These are phyloP conservation scores for Lepus europaeus DNA, from an alignment of 2,113 vertebrate genomes.

Conservation along the genomic window DNA sequence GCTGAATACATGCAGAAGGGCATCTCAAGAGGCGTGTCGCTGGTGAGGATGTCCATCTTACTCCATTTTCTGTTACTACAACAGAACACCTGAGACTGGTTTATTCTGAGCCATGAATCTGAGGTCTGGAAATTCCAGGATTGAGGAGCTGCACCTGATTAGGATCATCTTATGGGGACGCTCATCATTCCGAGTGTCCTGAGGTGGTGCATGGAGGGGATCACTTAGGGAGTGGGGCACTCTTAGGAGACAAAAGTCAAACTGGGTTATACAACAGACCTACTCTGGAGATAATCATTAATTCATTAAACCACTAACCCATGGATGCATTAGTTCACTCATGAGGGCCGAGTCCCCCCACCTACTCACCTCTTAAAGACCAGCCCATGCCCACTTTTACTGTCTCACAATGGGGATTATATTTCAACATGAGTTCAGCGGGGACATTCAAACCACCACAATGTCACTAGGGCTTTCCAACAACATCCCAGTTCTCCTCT, in stretches of 20 bases:
- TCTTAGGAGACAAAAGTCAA: not conserved
- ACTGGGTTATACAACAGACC: not conserved
- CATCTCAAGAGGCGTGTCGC: not conserved
- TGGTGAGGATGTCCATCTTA: not conserved
- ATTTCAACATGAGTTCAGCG: not conserved
- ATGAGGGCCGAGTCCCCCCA: not conserved
- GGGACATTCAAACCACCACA: not conserved
- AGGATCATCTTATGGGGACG: not conserved
- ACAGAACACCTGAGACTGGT: not conserved
- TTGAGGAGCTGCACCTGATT: not conserved
- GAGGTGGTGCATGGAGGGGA: not conserved
- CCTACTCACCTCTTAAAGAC: not conserved
- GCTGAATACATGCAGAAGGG: too few species aligned
- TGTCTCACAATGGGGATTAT: not conserved
- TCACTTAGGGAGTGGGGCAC: too few species aligned
- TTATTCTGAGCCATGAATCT: not conserved
- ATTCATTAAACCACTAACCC: not conserved
- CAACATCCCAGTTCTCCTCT: not conserved
- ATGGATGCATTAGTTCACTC: not conserved
- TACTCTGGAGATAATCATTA: not conserved
- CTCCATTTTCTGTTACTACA: not conserved
- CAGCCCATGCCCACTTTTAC: not conserved
- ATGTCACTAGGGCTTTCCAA: not conserved
- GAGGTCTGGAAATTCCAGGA: not conserved
- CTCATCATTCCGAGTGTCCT: not conserved